Evolutionary conservation across 2,888 invertebrate genomes (phyloP).

Genomic region (Pandemis corylana): DNA sequence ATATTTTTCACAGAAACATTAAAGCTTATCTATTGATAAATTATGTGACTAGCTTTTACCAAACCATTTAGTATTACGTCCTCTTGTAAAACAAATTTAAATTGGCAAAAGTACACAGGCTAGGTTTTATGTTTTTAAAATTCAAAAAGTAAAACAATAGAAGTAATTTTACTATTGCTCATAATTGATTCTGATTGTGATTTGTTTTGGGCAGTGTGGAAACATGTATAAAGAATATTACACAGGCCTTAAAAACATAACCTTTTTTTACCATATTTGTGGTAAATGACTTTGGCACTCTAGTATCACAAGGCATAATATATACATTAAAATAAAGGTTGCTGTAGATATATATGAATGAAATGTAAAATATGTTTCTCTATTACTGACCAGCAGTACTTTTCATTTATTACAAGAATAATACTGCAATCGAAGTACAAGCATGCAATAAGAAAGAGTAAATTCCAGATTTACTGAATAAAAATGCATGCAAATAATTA

Average conservation of each 20-base stretch:
- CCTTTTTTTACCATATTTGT: slow-evolving; percentile 2
- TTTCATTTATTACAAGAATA: slow-evolving; percentile 7
- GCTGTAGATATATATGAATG: background rate
- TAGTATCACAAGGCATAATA: slow-evolving; percentile 36
- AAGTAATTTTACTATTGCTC: background rate
- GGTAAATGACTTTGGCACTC: slow-evolving; percentile 33
- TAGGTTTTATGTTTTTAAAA: too few species aligned
- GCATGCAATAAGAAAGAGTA: background rate
- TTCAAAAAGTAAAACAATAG: too few species aligned
- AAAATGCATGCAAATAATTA: background rate
- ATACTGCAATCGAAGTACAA: slow-evolving; percentile 16
- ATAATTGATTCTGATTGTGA: too few species aligned
- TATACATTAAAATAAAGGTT: background rate
- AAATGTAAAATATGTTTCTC: background rate
- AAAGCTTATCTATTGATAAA: slow-evolving; percentile 9
- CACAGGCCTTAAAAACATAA: background rate
- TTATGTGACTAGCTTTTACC: background rate
- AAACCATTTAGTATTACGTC: background rate
- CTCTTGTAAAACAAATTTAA: background rate
- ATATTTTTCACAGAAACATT: slow-evolving; percentile 3
- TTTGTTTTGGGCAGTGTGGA: too few species aligned
- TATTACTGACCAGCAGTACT: slow-evolving; percentile 34
- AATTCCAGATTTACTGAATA: background rate
- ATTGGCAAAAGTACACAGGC: background rate
- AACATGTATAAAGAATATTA: too few species aligned